These are phyloP conservation scores for Monodelphis domestica DNA, from an alignment of 2,797 vertebrate genomes.

Conservation along the genomic window DNA sequence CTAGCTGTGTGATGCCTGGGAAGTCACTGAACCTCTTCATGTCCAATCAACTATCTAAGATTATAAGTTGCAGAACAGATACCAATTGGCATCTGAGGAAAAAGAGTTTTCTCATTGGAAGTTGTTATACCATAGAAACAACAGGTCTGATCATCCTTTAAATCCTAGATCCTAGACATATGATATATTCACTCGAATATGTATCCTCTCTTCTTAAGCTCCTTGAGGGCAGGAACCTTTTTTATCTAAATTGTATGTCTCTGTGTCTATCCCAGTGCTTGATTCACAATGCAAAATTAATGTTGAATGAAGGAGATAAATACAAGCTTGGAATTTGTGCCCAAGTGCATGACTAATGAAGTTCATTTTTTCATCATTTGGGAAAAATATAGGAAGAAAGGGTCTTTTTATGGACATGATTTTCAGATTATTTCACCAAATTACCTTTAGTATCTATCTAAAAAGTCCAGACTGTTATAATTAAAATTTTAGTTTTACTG, in stretches of 20 bases:
- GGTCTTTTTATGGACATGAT: not conserved
- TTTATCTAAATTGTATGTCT: not conserved
- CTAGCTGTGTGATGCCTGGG: not conserved
- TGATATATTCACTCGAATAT: not conserved
- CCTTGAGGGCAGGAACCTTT: not conserved
- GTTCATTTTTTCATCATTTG: not conserved
- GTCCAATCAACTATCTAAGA: not conserved
- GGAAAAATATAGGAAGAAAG: not conserved
- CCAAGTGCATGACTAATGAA: not conserved
- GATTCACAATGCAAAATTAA: not conserved
- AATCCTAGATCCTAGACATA: not conserved
- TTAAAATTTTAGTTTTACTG: no score
- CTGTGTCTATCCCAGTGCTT: not conserved
- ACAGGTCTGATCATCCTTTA: not conserved
- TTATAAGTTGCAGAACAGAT: not conserved
- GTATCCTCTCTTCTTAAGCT: not conserved
- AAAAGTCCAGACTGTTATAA: not conserved
- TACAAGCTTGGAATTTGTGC: not conserved
- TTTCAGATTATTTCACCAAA: not conserved
- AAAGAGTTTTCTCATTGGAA: not conserved
- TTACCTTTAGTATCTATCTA: not conserved
- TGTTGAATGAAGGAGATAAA: not conserved
- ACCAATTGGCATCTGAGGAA: not conserved
- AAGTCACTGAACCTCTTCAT: not conserved
- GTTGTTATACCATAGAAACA: not conserved